Conservation (phyloP, 2,797 vertebrate species). For the Mormyrus proboscirostris region DNA sequence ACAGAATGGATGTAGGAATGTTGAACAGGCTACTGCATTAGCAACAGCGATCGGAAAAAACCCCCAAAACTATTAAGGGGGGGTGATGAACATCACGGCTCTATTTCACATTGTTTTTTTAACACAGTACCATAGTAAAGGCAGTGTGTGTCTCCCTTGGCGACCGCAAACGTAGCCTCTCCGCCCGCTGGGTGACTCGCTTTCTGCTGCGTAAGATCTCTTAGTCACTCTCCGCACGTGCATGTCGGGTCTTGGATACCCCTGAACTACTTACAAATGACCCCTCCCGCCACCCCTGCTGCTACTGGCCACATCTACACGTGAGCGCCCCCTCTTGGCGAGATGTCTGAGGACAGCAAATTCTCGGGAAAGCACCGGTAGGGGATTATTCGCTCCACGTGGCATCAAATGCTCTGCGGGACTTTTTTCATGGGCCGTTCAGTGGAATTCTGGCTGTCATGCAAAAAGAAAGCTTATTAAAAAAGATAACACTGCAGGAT, state of each 20-base stretch:
- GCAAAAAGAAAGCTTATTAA: constrained; percentile 43
- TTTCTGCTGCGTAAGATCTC: background rate
- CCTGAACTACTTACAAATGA: constrained; percentile 37
- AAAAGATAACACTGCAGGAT: constrained; percentile 36
- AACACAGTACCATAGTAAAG: background rate
- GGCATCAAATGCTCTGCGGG: constrained; percentile 11
- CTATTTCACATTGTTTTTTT: background rate
- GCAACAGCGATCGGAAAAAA: background rate
- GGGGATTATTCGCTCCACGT: constrained; percentile 25
- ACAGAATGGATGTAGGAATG: background rate
- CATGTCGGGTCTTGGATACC: constrained; percentile 8
- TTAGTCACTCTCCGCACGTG: background rate
- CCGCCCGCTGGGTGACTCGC: background rate
- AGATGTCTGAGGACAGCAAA: constrained; percentile 35
- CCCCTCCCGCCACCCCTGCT: background rate
- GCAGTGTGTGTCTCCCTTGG: background rate
- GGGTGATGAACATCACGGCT: background rate
- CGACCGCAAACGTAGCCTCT: background rate
- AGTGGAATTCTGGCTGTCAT: constrained; percentile 28
- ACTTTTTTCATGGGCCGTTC: constrained; percentile 29
- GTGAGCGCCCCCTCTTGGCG: constrained; percentile 30
- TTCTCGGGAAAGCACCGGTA: constrained; percentile 55
- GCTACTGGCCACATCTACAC: constrained; percentile 31
- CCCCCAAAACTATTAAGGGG: background rate
- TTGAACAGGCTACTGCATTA: background rate